Conservation (phyloP, 2,113 vertebrate genomes). For the Geococcyx californianus region DNA sequence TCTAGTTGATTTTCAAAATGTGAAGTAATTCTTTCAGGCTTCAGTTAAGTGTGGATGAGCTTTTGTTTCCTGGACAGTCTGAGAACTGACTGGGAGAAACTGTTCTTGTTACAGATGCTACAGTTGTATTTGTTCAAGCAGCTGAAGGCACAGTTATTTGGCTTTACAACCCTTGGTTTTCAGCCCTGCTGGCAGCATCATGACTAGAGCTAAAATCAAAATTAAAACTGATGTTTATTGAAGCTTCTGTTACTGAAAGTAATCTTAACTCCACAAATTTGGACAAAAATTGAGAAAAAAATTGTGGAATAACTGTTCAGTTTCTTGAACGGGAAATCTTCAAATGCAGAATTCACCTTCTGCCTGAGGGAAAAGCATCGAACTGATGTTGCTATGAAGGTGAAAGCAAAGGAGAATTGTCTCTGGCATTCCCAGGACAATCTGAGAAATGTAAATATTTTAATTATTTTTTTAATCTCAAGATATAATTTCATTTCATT, state of each 20-base stretch:
- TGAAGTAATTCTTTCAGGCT: neutral
- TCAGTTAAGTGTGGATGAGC: neutral
- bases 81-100: neutral
- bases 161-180: neutral
- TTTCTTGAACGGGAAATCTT: neutral
- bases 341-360: neutral
- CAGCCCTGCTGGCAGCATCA: neutral
- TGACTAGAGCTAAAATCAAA: neutral
- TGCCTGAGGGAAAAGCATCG: rapidly evolving
- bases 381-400: neutral
- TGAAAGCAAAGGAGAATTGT: neutral
- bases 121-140: neutral
- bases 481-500: too few species aligned
- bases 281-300: neutral
- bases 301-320: neutral
- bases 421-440: neutral
- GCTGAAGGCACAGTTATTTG: neutral
- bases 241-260: neutral
- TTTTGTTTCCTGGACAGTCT: neutral
- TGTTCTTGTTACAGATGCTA: neutral
- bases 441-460: neutral
- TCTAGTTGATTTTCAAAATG: neutral
- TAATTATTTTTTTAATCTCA: neutral
- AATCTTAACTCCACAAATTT: neutral
- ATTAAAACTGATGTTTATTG: neutral